phyloP scores from a whole-genome alignment of 1,140 invertebrate genomes.

The Pachyrhynchus sulphureomaculatus region DNA sequence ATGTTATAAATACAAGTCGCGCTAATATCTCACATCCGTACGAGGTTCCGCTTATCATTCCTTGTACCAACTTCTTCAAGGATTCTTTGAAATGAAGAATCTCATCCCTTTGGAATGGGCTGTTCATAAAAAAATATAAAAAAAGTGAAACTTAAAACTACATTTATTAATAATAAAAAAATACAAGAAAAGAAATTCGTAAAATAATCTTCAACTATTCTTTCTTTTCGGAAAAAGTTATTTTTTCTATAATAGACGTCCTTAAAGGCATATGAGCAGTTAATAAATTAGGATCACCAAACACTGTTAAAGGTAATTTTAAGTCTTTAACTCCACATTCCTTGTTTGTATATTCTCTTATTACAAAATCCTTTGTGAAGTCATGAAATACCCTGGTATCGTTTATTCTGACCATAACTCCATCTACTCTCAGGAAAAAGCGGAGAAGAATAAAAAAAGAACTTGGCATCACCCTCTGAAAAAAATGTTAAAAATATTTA shows the following conservation, averaged over 20 bases:
- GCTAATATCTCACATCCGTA: too few relatives aligned
- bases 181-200: background rate
- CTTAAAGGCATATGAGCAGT: constrained; percentile 46
- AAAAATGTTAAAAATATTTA: constrained; percentile 42
- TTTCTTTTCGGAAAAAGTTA: constrained; percentile 34
- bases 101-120: too few relatives aligned
- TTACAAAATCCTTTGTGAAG: constrained; percentile 69
- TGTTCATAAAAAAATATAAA: too few relatives aligned
- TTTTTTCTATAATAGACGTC: constrained; percentile 44
- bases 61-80: too few relatives aligned
- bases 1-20: too few relatives aligned
- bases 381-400: constrained; percentile 93
- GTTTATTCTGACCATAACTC: constrained; percentile 83
- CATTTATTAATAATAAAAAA: background rate
- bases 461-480: constrained; percentile 91
- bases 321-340: constrained; percentile 70
- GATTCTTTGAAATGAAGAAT: too few relatives aligned
- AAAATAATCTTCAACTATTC: constrained; percentile 2
- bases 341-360: constrained; percentile 75
- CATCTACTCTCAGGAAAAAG: constrained; percentile 92
- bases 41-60: too few relatives aligned
- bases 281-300: constrained; percentile 49
- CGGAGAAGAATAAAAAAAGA: constrained; percentile 90
- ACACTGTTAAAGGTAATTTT: constrained; percentile 49
- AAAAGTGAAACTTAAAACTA: background rate